Percentiles rank a stretch among this genome's conserved stretches.
phyloP scores from a whole-genome alignment of 2,113 vertebrate genomes.

The Campylorhamphus procurvoides region DNA sequence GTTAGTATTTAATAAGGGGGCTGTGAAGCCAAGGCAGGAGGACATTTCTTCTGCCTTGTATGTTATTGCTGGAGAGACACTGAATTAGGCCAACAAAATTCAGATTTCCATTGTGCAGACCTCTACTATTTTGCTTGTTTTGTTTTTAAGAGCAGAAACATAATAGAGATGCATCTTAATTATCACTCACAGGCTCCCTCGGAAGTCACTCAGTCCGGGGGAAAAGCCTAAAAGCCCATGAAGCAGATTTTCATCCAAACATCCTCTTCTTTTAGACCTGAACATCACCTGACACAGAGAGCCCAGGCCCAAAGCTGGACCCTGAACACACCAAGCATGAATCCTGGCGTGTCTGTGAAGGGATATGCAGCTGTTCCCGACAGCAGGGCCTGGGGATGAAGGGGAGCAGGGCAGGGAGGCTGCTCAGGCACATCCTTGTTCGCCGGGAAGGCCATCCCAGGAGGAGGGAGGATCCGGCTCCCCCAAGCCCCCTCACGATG shows the following conservation, averaged over 20 bases:
- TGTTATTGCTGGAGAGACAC: neutral
- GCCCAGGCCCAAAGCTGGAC: neutral
- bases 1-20: neutral
- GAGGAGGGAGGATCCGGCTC: neutral
- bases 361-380: rapidly evolving
- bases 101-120: neutral
- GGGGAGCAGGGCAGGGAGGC: neutral
- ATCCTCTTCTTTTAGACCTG: neutral
- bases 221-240: neutral
- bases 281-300: neutral
- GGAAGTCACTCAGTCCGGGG: neutral
- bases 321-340: rapidly evolving
- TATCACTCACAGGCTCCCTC: neutral
- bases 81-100: neutral
- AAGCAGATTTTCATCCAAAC: neutral
- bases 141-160: neutral
- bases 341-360: neutral
- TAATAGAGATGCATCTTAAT: neutral
- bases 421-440: neutral
- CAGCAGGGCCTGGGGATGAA: neutral
- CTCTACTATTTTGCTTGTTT: too few relatives aligned
- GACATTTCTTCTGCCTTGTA: neutral
- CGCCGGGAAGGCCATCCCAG: too few relatives aligned
- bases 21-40: neutral
- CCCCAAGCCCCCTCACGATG: neutral